Conservation (phyloP, 1,140 invertebrate genomes). For the Acromyrmex echinatior region DNA sequence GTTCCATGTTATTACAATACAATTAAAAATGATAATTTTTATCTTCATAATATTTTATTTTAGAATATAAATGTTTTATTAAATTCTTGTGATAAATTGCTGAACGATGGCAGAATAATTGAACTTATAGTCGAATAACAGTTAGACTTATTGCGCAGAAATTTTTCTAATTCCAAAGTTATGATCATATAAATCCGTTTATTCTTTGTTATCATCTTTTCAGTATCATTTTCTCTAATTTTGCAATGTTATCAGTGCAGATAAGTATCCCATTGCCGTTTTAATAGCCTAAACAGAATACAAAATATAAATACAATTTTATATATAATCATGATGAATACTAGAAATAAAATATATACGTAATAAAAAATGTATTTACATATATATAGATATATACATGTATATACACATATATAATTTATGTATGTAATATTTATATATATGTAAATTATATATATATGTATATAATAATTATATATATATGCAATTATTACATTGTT, state of each 20-base stretch:
- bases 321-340: neutral
- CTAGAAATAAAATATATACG: no score
- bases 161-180: constrained; percentile 6
- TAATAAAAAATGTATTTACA: no score
- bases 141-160: neutral
- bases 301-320: neutral
- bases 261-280: constrained; percentile 35
- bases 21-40: neutral
- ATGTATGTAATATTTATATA: no score
- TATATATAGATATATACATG: no score
- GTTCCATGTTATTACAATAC: neutral
- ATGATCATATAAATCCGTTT: neutral
- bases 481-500: no score
- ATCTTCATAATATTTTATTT: neutral
- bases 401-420: no score
- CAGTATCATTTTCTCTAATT: neutral
- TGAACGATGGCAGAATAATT: neutral
- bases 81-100: neutral
- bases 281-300: neutral
- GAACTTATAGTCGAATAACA: neutral
- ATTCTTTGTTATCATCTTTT: neutral
- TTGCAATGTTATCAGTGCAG: constrained; percentile 25
- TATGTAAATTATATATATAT: no score
- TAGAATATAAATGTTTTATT: neutral
- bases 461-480: no score